A percentile compares a stretch with the other conserved stretches of the same genome.
These are phyloP conservation scores for Mobula hypostoma DNA, from an alignment of 2,113 vertebrate genomes.

Conservation along the genomic window DNA sequence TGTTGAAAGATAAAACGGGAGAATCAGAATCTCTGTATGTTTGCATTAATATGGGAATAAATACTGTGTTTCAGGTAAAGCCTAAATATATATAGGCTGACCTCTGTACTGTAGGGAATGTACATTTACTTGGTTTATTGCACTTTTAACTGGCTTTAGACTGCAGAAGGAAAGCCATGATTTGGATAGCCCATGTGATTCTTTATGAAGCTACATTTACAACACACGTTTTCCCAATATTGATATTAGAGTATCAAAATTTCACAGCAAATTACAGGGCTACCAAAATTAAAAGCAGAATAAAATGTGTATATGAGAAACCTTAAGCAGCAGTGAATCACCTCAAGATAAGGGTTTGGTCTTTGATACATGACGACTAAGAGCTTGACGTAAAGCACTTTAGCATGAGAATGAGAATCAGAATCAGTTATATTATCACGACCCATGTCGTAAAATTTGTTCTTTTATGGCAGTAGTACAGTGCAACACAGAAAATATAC, in stretches of 20 bases:
- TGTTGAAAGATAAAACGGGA: no score
- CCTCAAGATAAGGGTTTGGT: not conserved
- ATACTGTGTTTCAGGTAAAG: no score
- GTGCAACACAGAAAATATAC: no score
- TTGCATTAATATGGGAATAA: no score
- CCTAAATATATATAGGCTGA: no score
- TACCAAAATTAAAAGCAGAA: not conserved
- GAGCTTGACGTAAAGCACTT: not conserved
- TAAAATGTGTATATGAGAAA: not conserved
- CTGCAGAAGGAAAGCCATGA: not conserved
- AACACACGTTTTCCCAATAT: not conserved
- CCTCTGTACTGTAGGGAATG: not conserved
- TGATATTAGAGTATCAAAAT: not conserved
- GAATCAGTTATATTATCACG: no score
- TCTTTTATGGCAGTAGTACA: no score
- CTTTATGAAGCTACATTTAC: not conserved
- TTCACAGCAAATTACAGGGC: not conserved
- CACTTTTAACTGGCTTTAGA: not conserved
- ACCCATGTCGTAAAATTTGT: no score
- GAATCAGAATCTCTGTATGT: no score
- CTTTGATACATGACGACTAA: not conserved
- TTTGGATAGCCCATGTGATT: not conserved
- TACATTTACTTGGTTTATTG: no score
- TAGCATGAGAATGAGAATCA: not conserved
- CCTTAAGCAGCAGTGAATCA: not conserved